A percentile compares a stretch with the other conserved stretches of the same genome.
phyloP scores from a whole-genome alignment of 1,140 invertebrate species.

The Hetaerina americana region DNA sequence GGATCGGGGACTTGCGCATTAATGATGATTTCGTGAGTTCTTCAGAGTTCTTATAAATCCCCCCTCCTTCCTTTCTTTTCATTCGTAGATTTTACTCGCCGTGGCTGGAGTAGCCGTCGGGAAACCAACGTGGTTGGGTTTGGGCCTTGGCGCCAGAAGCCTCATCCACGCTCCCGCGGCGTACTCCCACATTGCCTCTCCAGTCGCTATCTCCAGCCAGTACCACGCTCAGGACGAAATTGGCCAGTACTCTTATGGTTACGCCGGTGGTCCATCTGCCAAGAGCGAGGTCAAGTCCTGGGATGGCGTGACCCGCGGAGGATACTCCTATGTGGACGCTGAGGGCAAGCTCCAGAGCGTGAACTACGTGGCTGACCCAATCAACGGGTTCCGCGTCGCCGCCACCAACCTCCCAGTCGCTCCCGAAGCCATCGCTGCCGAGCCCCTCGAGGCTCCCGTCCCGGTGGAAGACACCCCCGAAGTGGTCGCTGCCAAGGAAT shows the following conservation, averaged over 20 bases:
- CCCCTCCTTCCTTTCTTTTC: neutral
- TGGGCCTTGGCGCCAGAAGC: neutral
- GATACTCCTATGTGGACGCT: conserved; percentile 34
- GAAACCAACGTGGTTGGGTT: neutral
- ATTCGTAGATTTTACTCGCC: neutral
- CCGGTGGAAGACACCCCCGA: conserved; percentile 20
- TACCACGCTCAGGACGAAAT: conserved; percentile 25
- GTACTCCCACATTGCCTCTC: conserved; percentile 15
- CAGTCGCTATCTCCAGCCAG: conserved; percentile 21
- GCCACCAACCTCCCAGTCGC: conserved; percentile 43
- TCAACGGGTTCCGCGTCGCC: conserved; percentile 46
- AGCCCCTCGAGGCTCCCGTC: conserved; percentile 5
- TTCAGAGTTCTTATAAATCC: neutral
- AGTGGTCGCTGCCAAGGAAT: conserved; percentile 21
- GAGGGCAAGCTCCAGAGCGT: conserved; percentile 32
- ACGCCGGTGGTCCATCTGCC: conserved; percentile 20
- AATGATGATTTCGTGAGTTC: neutral
- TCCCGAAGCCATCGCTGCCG: conserved; percentile 16
- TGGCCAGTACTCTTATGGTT: conserved; percentile 25
- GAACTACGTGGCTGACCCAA: conserved; percentile 43
- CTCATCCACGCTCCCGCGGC: neutral
- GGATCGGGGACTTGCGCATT: too few species aligned
- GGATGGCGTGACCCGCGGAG: conserved; percentile 23
- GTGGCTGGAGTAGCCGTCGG: neutral
- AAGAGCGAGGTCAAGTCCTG: conserved; percentile 23